Evolutionary conservation across 1,140 invertebrate genomes (phyloP).

Genomic region (Armadillidium nasatum): DNA sequence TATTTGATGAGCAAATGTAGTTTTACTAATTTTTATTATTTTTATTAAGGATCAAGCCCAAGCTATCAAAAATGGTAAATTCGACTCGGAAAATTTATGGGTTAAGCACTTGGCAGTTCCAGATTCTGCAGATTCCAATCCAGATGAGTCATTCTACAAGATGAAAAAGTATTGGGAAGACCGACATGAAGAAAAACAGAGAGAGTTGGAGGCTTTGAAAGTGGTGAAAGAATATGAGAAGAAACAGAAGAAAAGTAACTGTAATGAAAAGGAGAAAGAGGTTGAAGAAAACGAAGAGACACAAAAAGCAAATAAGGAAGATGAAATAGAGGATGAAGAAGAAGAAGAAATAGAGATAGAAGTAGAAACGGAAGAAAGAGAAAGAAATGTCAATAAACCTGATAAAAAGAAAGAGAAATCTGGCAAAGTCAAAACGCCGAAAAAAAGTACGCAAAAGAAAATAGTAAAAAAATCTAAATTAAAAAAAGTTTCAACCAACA

Average conservation of each 20-base stretch:
- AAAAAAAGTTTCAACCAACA: no score
- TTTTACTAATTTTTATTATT: no score
- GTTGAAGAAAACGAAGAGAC: neutral
- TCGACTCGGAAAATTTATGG: neutral
- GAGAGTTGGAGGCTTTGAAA: neutral
- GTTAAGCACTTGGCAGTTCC: neutral
- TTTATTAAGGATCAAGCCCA: neutral
- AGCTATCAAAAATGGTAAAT: neutral
- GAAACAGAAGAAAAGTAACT: neutral
- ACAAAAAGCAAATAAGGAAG: neutral
- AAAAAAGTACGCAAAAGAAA: neutral
- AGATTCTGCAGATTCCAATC: neutral
- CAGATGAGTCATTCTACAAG: neutral
- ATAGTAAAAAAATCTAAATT: neutral
- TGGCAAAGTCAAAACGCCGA: neutral
- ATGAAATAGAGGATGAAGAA: neutral
- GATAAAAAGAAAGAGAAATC: neutral
- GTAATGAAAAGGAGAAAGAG: neutral
- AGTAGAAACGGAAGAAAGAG: neutral
- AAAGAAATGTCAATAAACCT: neutral
- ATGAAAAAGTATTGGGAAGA: neutral
- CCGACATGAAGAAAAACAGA: neutral
- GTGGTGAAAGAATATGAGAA: neutral
- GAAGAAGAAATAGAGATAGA: neutral
- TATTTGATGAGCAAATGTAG: no score